A percentile compares a stretch with the other conserved stretches of the same genome.
phyloP scores from a whole-genome alignment of 2,888 invertebrate genomes.

The Platynereis dumerilii region DNA sequence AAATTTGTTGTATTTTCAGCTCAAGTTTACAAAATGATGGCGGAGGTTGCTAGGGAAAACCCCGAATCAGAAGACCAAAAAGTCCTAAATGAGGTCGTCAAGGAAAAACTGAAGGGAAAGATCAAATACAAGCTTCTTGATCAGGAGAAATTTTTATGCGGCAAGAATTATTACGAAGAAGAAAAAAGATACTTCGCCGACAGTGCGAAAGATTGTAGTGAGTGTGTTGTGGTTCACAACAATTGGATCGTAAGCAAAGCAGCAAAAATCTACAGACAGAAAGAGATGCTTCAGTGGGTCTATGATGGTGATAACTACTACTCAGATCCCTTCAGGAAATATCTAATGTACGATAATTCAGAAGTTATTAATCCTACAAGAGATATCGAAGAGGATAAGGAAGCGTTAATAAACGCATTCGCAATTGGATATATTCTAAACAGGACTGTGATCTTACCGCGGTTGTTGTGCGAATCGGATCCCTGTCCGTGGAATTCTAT shows the following conservation, averaged over 20 bases:
- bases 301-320: conserved; percentile 18
- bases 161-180: background rate
- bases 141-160: background rate
- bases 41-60: background rate
- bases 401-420: conserved; percentile 2
- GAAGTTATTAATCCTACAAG: too few relatives aligned
- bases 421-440: conserved; percentile 1
- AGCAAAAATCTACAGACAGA: conserved; percentile 18
- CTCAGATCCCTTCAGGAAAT: conserved; percentile 9
- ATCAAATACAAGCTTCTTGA: background rate
- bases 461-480: background rate
- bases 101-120: background rate
- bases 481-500: background rate
- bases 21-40: background rate
- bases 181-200: background rate
- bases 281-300: conserved; percentile 16
- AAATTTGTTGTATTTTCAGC: too few relatives aligned
- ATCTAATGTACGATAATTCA: conserved; percentile 8
- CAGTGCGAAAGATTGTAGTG: conserved; percentile 1
- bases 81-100: background rate
- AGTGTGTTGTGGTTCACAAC: conserved; percentile 17
- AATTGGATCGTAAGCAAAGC: conserved; percentile 23
- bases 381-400: background rate
- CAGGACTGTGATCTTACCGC: background rate
- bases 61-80: background rate